phyloP scores from a whole-genome alignment of 2,888 invertebrate species.

The Chironomus tentans region DNA sequence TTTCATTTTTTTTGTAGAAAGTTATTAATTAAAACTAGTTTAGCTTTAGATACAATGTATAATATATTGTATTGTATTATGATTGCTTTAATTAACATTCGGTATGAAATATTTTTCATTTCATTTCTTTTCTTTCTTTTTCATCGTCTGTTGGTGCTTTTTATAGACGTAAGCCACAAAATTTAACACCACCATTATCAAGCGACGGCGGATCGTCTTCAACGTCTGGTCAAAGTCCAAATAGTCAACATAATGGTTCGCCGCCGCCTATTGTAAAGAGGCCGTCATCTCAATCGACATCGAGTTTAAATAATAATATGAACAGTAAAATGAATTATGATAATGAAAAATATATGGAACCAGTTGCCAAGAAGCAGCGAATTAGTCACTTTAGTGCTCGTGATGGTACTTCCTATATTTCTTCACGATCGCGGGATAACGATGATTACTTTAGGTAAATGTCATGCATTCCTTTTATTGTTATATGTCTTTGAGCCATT shows the following conservation, averaged over 20 bases:
- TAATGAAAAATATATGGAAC: constrained; percentile 45
- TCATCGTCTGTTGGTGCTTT: background rate
- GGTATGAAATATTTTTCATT: background rate
- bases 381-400: constrained; percentile 61
- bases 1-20: background rate
- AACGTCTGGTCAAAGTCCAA: constrained; percentile 69
- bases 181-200: constrained; percentile 79
- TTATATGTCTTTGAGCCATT: too few species aligned
- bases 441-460: constrained; percentile 24
- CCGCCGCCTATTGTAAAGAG: constrained; percentile 57
- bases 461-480: background rate
- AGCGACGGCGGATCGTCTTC: constrained; percentile 62
- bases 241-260: constrained; percentile 62
- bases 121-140: constrained; percentile 25
- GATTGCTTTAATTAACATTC: background rate
- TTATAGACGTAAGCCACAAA: constrained; percentile 76
- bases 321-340: constrained; percentile 29
- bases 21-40: background rate
- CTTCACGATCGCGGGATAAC: constrained; percentile 12
- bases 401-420: background rate
- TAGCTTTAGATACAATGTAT: too few species aligned
- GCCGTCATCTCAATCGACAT: constrained; percentile 44
- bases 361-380: constrained; percentile 67
- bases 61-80: background rate
- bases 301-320: constrained; percentile 18